Evolutionary conservation across 2,113 vertebrate genomes (phyloP).

Genomic region (Dolichotis patagonum): DNA sequence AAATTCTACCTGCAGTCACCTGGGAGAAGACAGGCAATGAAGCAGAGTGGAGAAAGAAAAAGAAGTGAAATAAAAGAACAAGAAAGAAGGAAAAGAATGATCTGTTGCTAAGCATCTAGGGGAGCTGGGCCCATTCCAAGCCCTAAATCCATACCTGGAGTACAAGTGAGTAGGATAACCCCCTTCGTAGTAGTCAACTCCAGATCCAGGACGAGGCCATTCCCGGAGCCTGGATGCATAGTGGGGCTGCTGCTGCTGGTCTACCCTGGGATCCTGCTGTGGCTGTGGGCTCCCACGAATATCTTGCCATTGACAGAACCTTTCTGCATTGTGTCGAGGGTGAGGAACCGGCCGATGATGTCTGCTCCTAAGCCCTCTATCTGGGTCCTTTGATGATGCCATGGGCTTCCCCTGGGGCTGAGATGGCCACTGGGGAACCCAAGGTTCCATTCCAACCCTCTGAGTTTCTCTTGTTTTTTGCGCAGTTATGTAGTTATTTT

Average conservation of each 20-base stretch:
- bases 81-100: background rate
- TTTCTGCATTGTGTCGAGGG: constrained; percentile 58
- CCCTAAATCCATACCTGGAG: constrained; percentile 81
- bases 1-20: background rate
- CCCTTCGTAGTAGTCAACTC: background rate
- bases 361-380: constrained; percentile 15
- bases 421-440: constrained; percentile 9
- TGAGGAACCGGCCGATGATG: accelerated
- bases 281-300: constrained; percentile 36
- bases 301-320: constrained; percentile 59
- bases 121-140: background rate
- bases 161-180: background rate
- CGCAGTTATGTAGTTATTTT: constrained; percentile 39
- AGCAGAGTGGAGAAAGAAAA: background rate
- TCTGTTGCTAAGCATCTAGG: background rate
- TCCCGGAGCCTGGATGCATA: background rate
- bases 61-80: background rate
- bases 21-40: background rate
- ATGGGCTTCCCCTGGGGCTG: constrained; percentile 47
- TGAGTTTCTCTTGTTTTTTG: background rate
- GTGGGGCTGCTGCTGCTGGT: background rate
- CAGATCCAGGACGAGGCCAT: background rate
- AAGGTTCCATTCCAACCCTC: constrained; percentile 82
- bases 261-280: background rate
- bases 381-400: background rate